Conservation (phyloP, 1,140 invertebrate genomes). For the Zaprionus inermis region DNA sequence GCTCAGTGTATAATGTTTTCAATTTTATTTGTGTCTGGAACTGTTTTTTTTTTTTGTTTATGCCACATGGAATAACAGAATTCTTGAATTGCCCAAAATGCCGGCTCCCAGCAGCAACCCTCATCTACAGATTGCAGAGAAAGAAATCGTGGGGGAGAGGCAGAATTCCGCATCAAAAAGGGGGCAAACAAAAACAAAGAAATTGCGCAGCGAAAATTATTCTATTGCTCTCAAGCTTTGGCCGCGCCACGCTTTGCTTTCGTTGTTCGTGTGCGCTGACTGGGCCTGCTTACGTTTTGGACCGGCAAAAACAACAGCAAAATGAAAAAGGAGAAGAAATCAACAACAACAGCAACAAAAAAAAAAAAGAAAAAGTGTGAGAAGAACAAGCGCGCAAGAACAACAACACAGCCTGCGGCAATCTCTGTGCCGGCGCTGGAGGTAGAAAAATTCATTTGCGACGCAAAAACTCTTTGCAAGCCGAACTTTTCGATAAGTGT, state of each 20-base stretch:
- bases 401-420: conserved; percentile 13
- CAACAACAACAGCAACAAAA: neutral
- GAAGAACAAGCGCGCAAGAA: neutral
- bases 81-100: conserved; percentile 9
- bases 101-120: conserved; percentile 11
- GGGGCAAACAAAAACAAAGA: conserved; percentile 49
- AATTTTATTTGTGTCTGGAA: neutral
- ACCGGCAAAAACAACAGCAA: conserved; percentile 42
- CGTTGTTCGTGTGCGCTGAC: conserved; percentile 9
- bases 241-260: conserved; percentile 34
- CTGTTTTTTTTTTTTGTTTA: conserved; percentile 7
- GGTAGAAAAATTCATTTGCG: conserved; percentile 49
- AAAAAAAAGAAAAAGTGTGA: conserved; percentile 13
- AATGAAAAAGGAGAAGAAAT: conserved; percentile 16
- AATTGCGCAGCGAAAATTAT: conserved; percentile 71
- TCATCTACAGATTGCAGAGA: neutral
- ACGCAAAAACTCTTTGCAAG: conserved; percentile 8
- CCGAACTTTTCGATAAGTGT: neutral
- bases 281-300: conserved; percentile 22
- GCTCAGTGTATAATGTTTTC: conserved; percentile 21
- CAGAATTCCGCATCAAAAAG: too few species aligned
- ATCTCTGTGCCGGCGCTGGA: conserved; percentile 30
- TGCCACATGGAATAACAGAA: conserved; percentile 33
- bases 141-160: too few species aligned
- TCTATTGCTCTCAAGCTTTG: conserved; percentile 17